phyloP scores from a whole-genome alignment of 1,140 invertebrate genomes.

The Cotesia typhae region DNA sequence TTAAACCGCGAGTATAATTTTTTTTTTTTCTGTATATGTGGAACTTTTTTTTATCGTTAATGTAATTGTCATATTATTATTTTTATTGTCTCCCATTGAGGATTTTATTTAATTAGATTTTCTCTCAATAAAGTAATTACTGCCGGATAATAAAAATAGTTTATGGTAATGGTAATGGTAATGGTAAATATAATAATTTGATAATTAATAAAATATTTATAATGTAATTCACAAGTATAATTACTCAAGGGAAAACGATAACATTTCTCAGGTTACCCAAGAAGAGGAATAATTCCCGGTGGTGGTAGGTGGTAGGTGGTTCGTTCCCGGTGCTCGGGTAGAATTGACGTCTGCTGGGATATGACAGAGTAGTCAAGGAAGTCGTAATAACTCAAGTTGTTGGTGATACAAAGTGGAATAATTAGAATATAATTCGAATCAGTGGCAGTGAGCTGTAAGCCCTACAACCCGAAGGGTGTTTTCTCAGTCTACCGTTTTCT shows the following conservation, averaged over 20 bases:
- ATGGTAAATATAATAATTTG: neutral
- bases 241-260: slow-evolving; percentile 12
- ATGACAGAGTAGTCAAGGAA: neutral
- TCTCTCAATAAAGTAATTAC: neutral
- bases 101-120: slow-evolving; percentile 6
- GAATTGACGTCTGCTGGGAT: slow-evolving; percentile 1
- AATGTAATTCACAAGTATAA: neutral
- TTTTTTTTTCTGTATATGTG: neutral
- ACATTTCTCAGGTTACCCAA: neutral
- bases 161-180: too few species aligned
- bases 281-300: neutral
- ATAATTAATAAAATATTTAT: too few species aligned
- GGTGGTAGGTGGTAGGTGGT: neutral
- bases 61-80: slow-evolving; percentile 27
- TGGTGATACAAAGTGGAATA: slow-evolving; percentile 30
- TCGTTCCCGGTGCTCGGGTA: neutral
- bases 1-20: slow-evolving; percentile 13
- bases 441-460: slow-evolving; percentile 26
- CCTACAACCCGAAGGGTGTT: slow-evolving; percentile 19
- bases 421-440: slow-evolving; percentile 33
- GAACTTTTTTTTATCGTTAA: neutral
- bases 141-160: too few species aligned
- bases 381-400: slow-evolving; percentile 17
- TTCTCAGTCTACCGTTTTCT: neutral
- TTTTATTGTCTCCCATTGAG: neutral